Evolutionary conservation across 2,888 invertebrate genomes (phyloP).

Genomic region (Synanthedon tipuliformis): DNA sequence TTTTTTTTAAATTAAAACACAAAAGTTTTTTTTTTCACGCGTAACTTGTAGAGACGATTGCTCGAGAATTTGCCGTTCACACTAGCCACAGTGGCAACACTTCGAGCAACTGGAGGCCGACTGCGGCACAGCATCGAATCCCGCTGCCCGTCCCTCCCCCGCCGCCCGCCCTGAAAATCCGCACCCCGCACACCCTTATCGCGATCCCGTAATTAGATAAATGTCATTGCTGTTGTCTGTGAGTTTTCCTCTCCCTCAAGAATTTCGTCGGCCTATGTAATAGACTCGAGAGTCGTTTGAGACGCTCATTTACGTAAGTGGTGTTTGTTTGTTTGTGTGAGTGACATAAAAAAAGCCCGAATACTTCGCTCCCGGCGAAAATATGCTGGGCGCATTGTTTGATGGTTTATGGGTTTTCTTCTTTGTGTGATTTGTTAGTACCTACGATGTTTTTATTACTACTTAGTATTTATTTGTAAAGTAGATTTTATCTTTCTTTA

Average conservation of each 20-base stretch:
- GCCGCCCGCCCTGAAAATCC: conserved; percentile 13
- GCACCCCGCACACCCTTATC: conserved; percentile 43
- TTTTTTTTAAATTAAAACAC: conserved; percentile 4
- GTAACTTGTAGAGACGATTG: background rate
- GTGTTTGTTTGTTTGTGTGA: conserved; percentile 8
- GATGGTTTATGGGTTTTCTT: conserved; percentile 20
- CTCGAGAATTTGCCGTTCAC: background rate
- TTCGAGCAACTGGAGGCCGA: conserved; percentile 20
- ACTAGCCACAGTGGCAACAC: conserved; percentile 12
- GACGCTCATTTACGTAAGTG: conserved; percentile 11
- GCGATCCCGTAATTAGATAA: conserved; percentile 66
- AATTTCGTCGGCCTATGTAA: conserved; percentile 35
- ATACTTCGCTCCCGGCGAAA: conserved; percentile 13
- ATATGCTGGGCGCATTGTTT: conserved; percentile 21
- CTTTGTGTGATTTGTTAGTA: conserved; percentile 5
- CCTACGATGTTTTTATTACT: background rate
- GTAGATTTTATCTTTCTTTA: too few relatives aligned
- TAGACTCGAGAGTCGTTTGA: conserved; percentile 20
- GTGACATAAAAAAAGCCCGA: conserved; percentile 5
- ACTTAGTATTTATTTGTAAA: too few relatives aligned
- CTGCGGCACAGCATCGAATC: conserved; percentile 44
- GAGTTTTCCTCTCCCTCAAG: conserved; percentile 28
- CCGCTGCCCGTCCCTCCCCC: conserved; percentile 21
- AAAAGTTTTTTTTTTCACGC: conserved; percentile 9
- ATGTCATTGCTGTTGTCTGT: conserved; percentile 63